Percentiles rank a stretch among this genome's conserved stretches.
These are phyloP conservation scores for Stenichneumon culpator DNA, from an alignment of 2,888 invertebrate species.

Conservation along the genomic window DNA sequence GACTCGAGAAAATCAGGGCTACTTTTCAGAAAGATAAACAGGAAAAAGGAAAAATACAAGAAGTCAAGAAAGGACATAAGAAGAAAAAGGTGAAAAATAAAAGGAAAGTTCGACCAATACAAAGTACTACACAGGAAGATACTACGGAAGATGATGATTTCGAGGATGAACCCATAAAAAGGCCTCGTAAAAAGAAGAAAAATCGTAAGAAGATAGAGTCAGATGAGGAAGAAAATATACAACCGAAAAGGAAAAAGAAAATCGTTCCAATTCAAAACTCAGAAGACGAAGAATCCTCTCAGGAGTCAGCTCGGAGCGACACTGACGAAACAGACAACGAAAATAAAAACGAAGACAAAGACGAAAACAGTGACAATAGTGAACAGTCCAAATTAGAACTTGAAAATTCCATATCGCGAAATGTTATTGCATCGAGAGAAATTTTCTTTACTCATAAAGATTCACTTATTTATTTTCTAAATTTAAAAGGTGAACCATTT, in stretches of 20 bases:
- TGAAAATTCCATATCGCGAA: not conserved
- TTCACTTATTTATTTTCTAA: slow-evolving; percentile 11
- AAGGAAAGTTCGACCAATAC: too few species aligned
- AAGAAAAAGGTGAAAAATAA: too few species aligned
- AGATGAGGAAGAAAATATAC: too few species aligned
- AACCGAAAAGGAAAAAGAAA: not conserved
- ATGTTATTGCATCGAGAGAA: slow-evolving; percentile 23
- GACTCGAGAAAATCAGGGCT: too few species aligned
- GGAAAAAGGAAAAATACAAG: too few species aligned
- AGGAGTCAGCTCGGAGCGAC: not conserved
- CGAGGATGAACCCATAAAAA: too few species aligned
- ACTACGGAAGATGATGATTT: too few species aligned
- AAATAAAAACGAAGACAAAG: not conserved
- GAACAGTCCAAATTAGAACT: not conserved
- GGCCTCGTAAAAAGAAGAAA: too few species aligned
- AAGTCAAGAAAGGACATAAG: too few species aligned
- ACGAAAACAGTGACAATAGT: not conserved
- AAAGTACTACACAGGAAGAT: too few species aligned
- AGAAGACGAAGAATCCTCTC: not conserved
- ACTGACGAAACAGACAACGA: not conserved
- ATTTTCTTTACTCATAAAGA: not conserved
- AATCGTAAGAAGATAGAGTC: too few species aligned
- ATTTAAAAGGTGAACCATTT: slow-evolving; percentile 17
- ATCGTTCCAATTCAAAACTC: not conserved
- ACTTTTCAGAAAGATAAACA: too few species aligned